These are phyloP conservation scores for Blennius ocellaris DNA, from an alignment of 2,113 vertebrate species.

Conservation along the genomic window DNA sequence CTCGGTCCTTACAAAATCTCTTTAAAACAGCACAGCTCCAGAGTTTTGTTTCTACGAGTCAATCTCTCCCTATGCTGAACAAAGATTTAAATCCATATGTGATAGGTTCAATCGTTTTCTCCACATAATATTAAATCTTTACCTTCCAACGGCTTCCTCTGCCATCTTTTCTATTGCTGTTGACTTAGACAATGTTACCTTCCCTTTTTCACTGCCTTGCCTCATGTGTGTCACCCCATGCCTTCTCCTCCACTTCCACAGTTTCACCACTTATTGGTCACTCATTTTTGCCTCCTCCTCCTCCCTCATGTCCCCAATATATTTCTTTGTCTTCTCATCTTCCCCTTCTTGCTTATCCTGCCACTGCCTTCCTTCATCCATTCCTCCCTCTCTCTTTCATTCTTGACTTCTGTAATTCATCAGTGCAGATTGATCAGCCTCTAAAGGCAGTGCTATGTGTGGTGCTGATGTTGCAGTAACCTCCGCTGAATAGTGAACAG, in stretches of 20 bases:
- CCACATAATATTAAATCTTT: too few species aligned
- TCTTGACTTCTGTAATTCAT: constrained; percentile 88
- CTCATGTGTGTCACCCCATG: not conserved
- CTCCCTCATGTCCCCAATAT: not conserved
- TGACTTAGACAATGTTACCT: not conserved
- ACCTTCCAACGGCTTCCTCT: too few species aligned
- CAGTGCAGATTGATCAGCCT: constrained; percentile 90
- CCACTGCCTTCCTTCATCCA: not conserved
- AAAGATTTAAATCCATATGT: constrained; percentile 62
- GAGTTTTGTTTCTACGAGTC: constrained; percentile 39
- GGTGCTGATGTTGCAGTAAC: constrained; percentile 85
- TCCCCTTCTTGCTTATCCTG: constrained; percentile 15
- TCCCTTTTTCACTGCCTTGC: not conserved
- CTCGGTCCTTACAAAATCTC: constrained; percentile 9
- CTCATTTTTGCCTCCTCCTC: constrained; percentile 6
- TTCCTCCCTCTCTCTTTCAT: constrained; percentile 34
- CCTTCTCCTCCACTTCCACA: not conserved
- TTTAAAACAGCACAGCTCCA: constrained; percentile 43
- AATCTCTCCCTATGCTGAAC: constrained; percentile 20
- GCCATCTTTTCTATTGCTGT: too few species aligned
- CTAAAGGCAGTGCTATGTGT: constrained; percentile 80
- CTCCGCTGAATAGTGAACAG: constrained; percentile 80
- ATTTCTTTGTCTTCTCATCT: constrained; percentile 31
- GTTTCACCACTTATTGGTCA: not conserved
- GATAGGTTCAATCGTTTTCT: constrained; percentile 8